Percentiles rank a stretch among this genome's conserved stretches.
Evolutionary conservation across 2,797 vertebrate genomes (phyloP).

Genomic region (Adelosebastes latens): DNA sequence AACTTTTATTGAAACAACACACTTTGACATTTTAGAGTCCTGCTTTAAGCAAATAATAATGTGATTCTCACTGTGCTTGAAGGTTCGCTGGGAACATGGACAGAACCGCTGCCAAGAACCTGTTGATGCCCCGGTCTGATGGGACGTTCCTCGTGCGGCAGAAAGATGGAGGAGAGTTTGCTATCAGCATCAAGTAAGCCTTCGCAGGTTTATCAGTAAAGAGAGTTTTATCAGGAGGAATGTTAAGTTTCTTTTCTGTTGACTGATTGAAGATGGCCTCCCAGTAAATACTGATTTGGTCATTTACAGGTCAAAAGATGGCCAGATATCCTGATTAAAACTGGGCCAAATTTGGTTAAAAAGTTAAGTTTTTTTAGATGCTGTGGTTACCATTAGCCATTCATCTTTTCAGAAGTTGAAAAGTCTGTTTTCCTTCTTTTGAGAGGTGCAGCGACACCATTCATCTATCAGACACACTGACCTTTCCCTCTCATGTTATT

Average conservation of each 20-base stretch:
- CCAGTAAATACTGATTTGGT: neutral
- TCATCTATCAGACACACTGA: neutral
- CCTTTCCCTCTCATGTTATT: neutral
- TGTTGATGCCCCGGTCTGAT: conserved; percentile 86
- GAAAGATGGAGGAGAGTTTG: conserved; percentile 91
- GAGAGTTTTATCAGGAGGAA: neutral
- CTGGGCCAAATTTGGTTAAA: neutral
- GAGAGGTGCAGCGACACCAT: neutral
- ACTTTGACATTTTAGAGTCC: neutral
- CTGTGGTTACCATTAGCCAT: neutral
- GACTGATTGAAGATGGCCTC: neutral
- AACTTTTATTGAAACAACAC: neutral
- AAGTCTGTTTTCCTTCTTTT: neutral
- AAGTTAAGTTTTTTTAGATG: neutral
- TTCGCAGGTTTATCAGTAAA: neutral
- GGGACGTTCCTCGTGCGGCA: conserved; percentile 92
- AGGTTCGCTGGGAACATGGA: conserved; percentile 94
- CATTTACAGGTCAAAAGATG: neutral
- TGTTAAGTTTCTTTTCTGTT: neutral
- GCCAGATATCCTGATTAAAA: neutral
- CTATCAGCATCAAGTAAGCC: conserved; percentile 94
- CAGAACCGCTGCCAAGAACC: conserved; percentile 84
- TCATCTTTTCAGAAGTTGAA: conserved; percentile 19
- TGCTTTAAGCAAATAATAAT: neutral
- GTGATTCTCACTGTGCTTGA: neutral